These are phyloP conservation scores for Drosophila orosa DNA, from an alignment of 1,140 invertebrate genomes.

Conservation along the genomic window DNA sequence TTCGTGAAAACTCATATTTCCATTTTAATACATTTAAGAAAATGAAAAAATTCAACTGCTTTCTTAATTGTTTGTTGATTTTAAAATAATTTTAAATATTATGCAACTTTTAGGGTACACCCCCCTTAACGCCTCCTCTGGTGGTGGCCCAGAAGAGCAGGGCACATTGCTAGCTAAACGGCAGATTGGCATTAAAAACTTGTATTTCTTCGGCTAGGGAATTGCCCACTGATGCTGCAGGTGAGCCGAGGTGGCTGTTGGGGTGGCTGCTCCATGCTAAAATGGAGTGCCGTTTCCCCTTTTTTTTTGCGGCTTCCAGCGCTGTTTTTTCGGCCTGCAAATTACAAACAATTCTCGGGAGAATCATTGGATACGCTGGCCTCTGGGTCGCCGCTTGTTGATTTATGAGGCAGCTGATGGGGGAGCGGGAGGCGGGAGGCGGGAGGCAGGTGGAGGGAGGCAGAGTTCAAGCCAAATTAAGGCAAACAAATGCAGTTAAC, in stretches of 20 bases:
- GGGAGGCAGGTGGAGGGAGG: neutral
- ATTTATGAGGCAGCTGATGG: conserved; percentile 41
- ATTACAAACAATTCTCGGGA: conserved; percentile 73
- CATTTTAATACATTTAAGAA: too few relatives aligned
- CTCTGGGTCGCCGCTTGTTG: conserved; percentile 50
- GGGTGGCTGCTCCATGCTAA: conserved; percentile 11
- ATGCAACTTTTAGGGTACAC: too few relatives aligned
- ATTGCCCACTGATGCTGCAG: conserved; percentile 41
- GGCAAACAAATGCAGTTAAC: conserved; percentile 53
- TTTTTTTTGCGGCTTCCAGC: conserved; percentile 32
- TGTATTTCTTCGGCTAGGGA: conserved; percentile 28
- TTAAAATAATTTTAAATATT: neutral
- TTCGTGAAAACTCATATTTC: neutral
- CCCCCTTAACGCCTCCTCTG: neutral
- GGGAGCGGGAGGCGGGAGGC: neutral
- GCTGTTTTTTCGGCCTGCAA: conserved; percentile 60
- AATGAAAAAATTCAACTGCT: too few relatives aligned
- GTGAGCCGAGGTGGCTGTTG: neutral
- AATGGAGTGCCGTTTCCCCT: conserved; percentile 4
- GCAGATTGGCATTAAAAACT: conserved; percentile 77
- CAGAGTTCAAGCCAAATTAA: conserved; percentile 34
- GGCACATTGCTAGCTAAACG: conserved; percentile 55
- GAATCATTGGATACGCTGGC: conserved; percentile 58
- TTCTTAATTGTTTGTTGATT: neutral
- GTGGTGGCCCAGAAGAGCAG: neutral